Base-by-base conservation (phyloP, 2,888 invertebrate genomes). In the Emmelina monodactyla region DNA sequence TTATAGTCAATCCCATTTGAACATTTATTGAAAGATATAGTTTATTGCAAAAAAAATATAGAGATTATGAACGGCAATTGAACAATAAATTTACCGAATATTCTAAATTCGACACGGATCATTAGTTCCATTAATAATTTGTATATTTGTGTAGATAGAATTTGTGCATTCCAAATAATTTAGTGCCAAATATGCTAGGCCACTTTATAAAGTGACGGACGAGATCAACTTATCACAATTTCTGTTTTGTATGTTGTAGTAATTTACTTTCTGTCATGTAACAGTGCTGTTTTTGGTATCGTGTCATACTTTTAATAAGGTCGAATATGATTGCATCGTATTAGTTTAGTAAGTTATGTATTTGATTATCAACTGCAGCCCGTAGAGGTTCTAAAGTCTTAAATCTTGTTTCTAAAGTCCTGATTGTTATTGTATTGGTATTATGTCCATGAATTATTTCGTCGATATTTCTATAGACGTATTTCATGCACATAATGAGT, bases 171-270 rank as follows among this genome's bases (percentile, higher is more conserved):
- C 73, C 75, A 76, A 78, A 75, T 71, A 63, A 62, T 60, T 60
- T 66, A 69, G 78, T 79, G 78, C 78, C 78, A 79, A 79, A 78
- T 69, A 69, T 55, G 55, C 51, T 53, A 55, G 61, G 64, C 62
- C 60, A 54, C 58, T 43, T 49, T 45, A 39, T 42, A 50, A 51
- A 48, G 58, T 60, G 62, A 57, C 47, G 52, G 55, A 47, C 55
- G 48, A 55, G 50, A 56, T 63, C 64, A 48, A 47, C 46, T 57
- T 63, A 73, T 75, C 71, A 73, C 72, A 72, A 68, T 63, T 62
- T 59, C 28, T 33, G 16, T 6, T 51, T 46, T 50, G 49, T 52
- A 48, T 46, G 46, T 51, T 53, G 49, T 56, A 58, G 45, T 50
- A 48, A 50, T 43, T 38, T 35, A 37, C 49, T 56, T 68, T 59